Base-by-base conservation (phyloP, 2,888 invertebrate species). In the Acrobasis repandana region DNA sequence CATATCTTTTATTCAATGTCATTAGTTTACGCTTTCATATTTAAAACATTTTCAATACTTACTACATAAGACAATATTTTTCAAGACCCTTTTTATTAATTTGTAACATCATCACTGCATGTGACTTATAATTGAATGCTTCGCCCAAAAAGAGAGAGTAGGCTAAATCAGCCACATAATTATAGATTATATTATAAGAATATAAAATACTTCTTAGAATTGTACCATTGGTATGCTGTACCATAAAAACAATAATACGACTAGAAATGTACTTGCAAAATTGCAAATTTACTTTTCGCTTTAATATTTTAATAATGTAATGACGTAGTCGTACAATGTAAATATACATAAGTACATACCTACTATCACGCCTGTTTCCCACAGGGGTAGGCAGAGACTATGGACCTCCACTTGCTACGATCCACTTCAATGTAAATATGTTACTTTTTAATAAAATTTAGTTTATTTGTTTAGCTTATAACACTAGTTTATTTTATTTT, bases 221-320 rank as follows among this genome's bases (percentile, higher is more conserved):
- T 65, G 62, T 74, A 75, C 62, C 63, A 70, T 69, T 70, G 43
- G 67, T 70, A 73, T 78, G 80, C 79, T 80, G 80, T 80, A 79
- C 73, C 73, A 75, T 78, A 71, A 79, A 77, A 76, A 80, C 80
- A 80, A 80, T 80, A 80, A 80, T 72, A 72, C 68, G 60, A 74
- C 74, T 80, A 80, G 78, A 68, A 56, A 65, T 14, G 38, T 54
- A 52, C n/a, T 60, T 59, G 54, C 49, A 60, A 61, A 56, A 54
- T 58, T 50, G 49, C 58, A 56, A 62, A 33, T 59, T 52, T 57
- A 14, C 43, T 47, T 48, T 58, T 49, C 16, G 49, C 34, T 49
- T 36, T 50, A 48, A 49, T 18, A 58, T 36, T 58, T 38, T 20
- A 50, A 49, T 36, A n/a, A n/a, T n/a, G n/a, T 49, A 38, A 57